A percentile compares a stretch with the other conserved stretches of the same genome.
phyloP scores from a whole-genome alignment of 1,140 invertebrate genomes.

The Mercenaria mercenaria region DNA sequence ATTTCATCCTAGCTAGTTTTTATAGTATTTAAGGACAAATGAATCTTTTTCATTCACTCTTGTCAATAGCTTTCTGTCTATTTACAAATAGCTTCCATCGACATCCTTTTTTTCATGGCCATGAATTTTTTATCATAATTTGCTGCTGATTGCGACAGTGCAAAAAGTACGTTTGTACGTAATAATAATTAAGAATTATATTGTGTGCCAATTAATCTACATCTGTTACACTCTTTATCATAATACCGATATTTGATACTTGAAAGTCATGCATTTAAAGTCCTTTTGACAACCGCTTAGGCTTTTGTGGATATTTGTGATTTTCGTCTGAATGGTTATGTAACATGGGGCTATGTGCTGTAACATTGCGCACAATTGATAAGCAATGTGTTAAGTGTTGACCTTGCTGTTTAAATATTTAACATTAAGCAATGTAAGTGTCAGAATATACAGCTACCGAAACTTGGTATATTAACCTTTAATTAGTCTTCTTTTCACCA shows the following conservation, averaged over 20 bases:
- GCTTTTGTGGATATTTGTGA: background rate
- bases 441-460: background rate
- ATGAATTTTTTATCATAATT: no score
- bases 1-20: no score
- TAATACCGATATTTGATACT: background rate
- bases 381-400: background rate
- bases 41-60: no score
- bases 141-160: no score
- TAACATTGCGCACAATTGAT: background rate
- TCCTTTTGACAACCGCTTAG: background rate
- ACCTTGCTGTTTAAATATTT: constrained; percentile 46
- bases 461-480: background rate
- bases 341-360: constrained; percentile 5
- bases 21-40: no score
- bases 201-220: no score
- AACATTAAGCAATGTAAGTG: background rate
- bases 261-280: constrained; percentile 16
- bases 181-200: no score
- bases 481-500: no score
- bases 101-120: no score
- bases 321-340: background rate
- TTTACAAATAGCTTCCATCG: no score
- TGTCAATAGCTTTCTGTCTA: no score
- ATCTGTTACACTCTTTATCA: background rate
- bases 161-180: no score